A percentile compares a stretch with the other conserved stretches of the same genome.
phyloP scores from a whole-genome alignment of 2,888 invertebrate genomes.

The Ferdinandea cuprea region DNA sequence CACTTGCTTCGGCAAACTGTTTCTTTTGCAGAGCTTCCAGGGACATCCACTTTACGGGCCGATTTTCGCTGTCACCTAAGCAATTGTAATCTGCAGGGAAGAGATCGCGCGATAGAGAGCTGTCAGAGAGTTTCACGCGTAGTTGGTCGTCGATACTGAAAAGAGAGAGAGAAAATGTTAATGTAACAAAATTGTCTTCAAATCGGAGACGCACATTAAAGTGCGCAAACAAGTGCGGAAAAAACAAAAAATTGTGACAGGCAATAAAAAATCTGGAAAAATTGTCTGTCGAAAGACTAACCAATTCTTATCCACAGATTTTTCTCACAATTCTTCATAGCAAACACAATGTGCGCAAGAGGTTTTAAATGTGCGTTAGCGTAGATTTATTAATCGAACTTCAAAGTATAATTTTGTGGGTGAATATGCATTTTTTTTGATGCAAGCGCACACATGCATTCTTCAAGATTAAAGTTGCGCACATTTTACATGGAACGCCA shows the following conservation, averaged over 20 bases:
- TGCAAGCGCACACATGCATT: too few species aligned
- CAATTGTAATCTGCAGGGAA: constrained; percentile 97
- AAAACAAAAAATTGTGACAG: too few species aligned
- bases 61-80: constrained; percentile 95
- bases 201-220: background rate
- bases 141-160: constrained; percentile 89
- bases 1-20: constrained; percentile 93
- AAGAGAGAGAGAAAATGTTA: constrained; percentile 39
- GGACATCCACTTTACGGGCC: constrained; percentile 97
- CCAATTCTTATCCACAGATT: too few species aligned
- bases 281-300: too few species aligned
- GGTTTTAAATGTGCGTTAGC: background rate
- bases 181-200: background rate
- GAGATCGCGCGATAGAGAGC: constrained; percentile 93
- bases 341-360: background rate
- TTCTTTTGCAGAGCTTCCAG: constrained; percentile 92
- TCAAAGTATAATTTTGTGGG: background rate
- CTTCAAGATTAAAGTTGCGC: background rate
- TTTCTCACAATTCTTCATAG: too few species aligned
- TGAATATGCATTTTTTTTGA: too few species aligned
- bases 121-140: constrained; percentile 93
- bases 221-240: background rate
- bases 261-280: too few species aligned
- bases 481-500: too few species aligned
- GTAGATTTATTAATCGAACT: background rate